Percentiles rank a stretch among this genome's conserved stretches.
These are phyloP conservation scores for Stomatorhinus ivindoensis DNA, from an alignment of 2,113 vertebrate genomes.

Conservation along the genomic window DNA sequence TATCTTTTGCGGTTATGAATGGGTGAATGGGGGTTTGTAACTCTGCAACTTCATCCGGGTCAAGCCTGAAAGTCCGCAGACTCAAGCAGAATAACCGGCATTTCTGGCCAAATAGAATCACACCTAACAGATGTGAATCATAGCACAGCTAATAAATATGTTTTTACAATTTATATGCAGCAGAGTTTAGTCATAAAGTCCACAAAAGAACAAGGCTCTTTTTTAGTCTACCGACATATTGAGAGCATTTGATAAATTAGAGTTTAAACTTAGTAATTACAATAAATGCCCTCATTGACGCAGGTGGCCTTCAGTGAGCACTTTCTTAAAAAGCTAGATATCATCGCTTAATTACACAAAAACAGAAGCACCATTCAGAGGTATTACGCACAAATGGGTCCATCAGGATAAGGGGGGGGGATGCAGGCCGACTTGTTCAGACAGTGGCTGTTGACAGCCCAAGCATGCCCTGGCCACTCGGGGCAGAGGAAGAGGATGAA, in stretches of 20 bases:
- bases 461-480: background rate
- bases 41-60: background rate
- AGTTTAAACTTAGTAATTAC: background rate
- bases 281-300: background rate
- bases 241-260: background rate
- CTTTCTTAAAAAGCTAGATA: background rate
- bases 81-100: background rate
- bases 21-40: background rate
- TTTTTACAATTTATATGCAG: background rate
- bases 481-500: background rate
- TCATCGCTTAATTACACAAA: background rate
- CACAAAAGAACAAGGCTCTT: background rate
- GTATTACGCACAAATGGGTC: too few relatives aligned
- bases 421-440: background rate
- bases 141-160: background rate
- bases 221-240: background rate
- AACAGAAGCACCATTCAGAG: background rate
- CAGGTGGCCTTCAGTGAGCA: background rate
- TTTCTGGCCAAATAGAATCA: background rate
- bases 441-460: background rate
- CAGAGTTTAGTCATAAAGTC: background rate
- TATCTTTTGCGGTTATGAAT: background rate
- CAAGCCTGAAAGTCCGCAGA: background rate
- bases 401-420: background rate
- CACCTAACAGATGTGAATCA: background rate